Conservation (phyloP, 2,888 invertebrate genomes). For the Lathronympha strigana region DNA sequence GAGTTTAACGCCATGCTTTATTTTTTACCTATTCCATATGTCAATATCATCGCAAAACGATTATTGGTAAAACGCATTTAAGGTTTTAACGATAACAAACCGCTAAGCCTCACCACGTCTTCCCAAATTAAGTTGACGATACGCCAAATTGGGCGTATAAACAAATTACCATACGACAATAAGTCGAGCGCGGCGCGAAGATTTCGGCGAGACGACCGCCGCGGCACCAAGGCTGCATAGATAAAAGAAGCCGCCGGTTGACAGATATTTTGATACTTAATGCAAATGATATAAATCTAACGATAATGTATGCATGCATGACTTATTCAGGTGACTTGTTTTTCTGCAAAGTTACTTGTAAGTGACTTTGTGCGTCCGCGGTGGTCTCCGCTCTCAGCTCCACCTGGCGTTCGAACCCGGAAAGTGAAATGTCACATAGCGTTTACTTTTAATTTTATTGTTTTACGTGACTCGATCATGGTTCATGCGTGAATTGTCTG, state of each 20-base stretch:
- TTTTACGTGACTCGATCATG: conserved; percentile 23
- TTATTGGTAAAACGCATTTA: neutral
- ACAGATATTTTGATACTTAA: conserved; percentile 79
- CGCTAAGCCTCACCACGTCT: conserved; percentile 17
- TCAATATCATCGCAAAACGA: neutral
- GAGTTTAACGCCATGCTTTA: too few relatives aligned
- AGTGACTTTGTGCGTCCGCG: conserved; percentile 75
- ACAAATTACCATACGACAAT: conserved; percentile 53
- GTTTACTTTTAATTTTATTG: conserved; percentile 37
- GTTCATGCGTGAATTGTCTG: conserved; percentile 4
- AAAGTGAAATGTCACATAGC: conserved; percentile 73
- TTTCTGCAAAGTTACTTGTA: conserved; percentile 75
- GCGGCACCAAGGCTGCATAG: conserved; percentile 47
- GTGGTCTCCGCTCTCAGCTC: conserved; percentile 60
- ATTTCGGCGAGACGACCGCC: conserved; percentile 29
- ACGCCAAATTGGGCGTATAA: conserved; percentile 46
- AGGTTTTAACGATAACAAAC: conserved; percentile 10
- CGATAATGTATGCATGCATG: conserved; percentile 68
- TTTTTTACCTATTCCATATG: too few relatives aligned
- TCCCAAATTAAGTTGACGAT: conserved; percentile 14
- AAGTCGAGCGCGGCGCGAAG: conserved; percentile 47
- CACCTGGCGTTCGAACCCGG: conserved; percentile 69
- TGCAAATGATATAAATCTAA: conserved; percentile 64
- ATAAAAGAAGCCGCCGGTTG: conserved; percentile 77
- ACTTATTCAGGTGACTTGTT: conserved; percentile 75